Evolutionary conservation across 2,888 invertebrate genomes (phyloP).

Genomic region (Opisthograptis luteolata): DNA sequence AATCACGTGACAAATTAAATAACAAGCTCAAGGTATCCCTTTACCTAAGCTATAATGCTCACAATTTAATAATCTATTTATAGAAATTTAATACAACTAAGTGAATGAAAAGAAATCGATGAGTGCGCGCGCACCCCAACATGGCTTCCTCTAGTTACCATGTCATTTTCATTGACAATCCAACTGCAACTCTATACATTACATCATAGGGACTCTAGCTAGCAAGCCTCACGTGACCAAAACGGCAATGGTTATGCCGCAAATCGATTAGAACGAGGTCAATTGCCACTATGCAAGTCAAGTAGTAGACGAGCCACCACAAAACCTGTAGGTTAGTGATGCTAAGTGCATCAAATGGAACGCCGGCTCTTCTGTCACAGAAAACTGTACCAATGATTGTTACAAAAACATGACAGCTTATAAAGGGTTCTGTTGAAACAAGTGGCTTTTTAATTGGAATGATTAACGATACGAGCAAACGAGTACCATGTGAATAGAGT

Average conservation of each 20-base stretch:
- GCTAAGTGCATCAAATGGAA: conserved; percentile 37
- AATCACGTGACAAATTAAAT: conserved; percentile 28
- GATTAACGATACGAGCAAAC: conserved; percentile 16
- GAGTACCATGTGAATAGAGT: conserved; percentile 14
- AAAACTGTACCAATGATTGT: too few species aligned
- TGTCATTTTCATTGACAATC: conserved; percentile 2
- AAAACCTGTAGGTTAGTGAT: conserved; percentile 43
- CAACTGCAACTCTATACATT: conserved; percentile 35
- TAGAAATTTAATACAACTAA: conserved; percentile 59
- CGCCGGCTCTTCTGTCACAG: too few species aligned
- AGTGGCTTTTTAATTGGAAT: conserved; percentile 11
- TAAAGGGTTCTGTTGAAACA: conserved; percentile 20
- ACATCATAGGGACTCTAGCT: conserved; percentile 18
- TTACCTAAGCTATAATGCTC: conserved; percentile 52
- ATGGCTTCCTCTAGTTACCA: conserved; percentile 58
- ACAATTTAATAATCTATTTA: conserved; percentile 69
- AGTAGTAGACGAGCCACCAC: conserved; percentile 22
- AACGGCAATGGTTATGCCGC: conserved; percentile 31
- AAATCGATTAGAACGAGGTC: conserved; percentile 7
- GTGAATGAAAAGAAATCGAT: conserved; percentile 67
- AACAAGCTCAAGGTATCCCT: conserved; percentile 39
- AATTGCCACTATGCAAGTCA: conserved; percentile 17
- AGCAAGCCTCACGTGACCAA: background rate
- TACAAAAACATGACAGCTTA: conserved; percentile 12
- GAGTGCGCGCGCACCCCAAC: conserved; percentile 73